Percentiles rank a stretch among this genome's conserved stretches.
Conservation (phyloP, 2,888 invertebrate genomes). For the Trissonchulus latispiculum region DNA sequence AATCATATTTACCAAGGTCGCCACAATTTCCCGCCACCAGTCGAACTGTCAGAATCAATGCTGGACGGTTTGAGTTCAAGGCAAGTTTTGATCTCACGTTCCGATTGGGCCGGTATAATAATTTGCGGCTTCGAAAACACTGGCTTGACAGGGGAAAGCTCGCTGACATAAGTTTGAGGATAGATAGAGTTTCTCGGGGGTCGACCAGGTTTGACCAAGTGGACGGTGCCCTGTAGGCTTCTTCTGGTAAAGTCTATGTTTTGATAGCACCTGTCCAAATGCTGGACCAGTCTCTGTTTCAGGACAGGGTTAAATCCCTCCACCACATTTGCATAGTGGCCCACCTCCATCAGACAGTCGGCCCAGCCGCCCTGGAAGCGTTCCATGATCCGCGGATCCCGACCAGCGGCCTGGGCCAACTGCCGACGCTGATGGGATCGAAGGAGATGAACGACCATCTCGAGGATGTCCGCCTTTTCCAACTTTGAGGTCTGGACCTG, state of each 20-base stretch:
- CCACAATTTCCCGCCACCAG: too few relatives aligned
- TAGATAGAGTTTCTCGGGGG: too few relatives aligned
- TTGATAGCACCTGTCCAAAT: not conserved
- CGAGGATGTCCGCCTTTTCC: conserved; percentile 22
- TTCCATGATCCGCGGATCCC: conserved; percentile 20
- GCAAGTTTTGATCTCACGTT: too few relatives aligned
- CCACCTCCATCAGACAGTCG: conserved; percentile 1
- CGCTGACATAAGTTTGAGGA: too few relatives aligned
- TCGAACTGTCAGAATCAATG: too few relatives aligned
- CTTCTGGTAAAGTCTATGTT: not conserved
- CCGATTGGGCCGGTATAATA: too few relatives aligned
- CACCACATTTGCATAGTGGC: conserved; percentile 1
- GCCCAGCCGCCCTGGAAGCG: not conserved
- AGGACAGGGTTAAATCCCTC: not conserved
- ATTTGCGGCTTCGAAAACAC: too few relatives aligned
- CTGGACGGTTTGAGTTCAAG: too few relatives aligned
- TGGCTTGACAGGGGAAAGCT: too few relatives aligned
- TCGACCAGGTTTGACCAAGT: too few relatives aligned
- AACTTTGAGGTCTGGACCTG: conserved; percentile 6
- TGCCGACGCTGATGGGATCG: conserved; percentile 13
- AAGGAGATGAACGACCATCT: conserved; percentile 17
- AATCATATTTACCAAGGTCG: too few relatives aligned
- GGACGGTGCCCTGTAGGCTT: too few relatives aligned
- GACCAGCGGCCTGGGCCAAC: conserved; percentile 22
- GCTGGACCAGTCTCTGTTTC: not conserved